These are phyloP conservation scores for Gallinago nigripennis DNA, from an alignment of 2,797 vertebrate genomes.

Conservation along the genomic window DNA sequence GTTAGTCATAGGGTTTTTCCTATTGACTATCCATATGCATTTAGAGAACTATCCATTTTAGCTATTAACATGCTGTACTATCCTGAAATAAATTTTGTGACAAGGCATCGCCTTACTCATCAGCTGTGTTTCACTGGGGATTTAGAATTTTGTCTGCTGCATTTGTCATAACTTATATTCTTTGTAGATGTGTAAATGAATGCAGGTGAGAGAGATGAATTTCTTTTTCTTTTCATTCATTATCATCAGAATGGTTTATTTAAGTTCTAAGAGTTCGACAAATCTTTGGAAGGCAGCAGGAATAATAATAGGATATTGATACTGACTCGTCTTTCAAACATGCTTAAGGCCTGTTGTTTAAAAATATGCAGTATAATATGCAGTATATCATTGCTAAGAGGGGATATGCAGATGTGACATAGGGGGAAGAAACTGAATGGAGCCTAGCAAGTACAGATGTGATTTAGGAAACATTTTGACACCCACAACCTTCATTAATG, in stretches of 20 bases:
- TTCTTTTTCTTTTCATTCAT: neutral
- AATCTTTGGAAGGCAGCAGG: neutral
- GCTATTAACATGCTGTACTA: neutral
- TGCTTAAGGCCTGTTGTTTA: neutral
- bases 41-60: neutral
- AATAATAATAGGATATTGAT: neutral
- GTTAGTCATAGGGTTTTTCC: neutral
- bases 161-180: constrained; percentile 7
- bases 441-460: neutral
- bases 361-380: neutral
- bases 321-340: neutral
- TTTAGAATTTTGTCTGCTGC: neutral
- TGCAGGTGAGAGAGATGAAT: neutral
- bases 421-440: neutral
- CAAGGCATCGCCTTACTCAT: neutral
- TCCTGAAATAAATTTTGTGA: neutral
- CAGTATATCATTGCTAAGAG: neutral
- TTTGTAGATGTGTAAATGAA: neutral
- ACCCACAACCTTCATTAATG: neutral
- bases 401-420: neutral
- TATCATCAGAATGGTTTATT: neutral
- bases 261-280: neutral
- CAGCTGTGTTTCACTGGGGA: neutral
- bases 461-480: neutral
- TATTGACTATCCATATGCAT: neutral